phyloP scores from a whole-genome alignment of 1,140 invertebrate species.

The Elymnias hypermnestra region DNA sequence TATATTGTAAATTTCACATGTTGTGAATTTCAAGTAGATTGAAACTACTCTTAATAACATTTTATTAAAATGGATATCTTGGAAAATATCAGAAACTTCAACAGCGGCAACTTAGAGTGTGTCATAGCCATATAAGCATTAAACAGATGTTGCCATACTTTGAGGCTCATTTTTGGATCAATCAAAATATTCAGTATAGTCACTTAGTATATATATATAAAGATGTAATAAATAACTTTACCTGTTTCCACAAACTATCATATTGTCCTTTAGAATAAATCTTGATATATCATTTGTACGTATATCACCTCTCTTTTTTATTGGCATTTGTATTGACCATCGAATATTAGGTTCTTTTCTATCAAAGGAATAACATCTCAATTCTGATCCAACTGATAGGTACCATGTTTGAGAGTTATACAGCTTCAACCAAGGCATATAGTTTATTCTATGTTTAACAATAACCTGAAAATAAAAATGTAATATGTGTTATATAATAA shows the following conservation, averaged over 20 bases:
- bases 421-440: conserved; percentile 58
- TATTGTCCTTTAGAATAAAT: conserved; percentile 46
- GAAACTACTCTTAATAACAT: too few relatives aligned
- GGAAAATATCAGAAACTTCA: too few relatives aligned
- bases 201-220: too few relatives aligned
- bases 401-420: conserved; percentile 37
- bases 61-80: too few relatives aligned
- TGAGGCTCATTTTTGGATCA: too few relatives aligned
- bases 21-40: too few relatives aligned
- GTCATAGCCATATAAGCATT: too few relatives aligned
- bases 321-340: conserved; percentile 51
- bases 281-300: conserved; percentile 65
- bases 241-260: conserved; percentile 62
- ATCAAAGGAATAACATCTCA: conserved; percentile 36
- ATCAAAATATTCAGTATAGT: too few relatives aligned
- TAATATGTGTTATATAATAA: neutral
- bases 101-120: too few relatives aligned
- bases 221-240: conserved; percentile 17
- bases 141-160: too few relatives aligned
- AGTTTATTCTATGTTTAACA: conserved; percentile 42
- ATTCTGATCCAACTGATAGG: conserved; percentile 41
- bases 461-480: conserved; percentile 32
- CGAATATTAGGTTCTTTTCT: conserved; percentile 27
- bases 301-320: conserved; percentile 42
- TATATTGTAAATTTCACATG: too few relatives aligned